Conservation (phyloP, 2,888 invertebrate genomes). For the Esperia sulphurella region DNA sequence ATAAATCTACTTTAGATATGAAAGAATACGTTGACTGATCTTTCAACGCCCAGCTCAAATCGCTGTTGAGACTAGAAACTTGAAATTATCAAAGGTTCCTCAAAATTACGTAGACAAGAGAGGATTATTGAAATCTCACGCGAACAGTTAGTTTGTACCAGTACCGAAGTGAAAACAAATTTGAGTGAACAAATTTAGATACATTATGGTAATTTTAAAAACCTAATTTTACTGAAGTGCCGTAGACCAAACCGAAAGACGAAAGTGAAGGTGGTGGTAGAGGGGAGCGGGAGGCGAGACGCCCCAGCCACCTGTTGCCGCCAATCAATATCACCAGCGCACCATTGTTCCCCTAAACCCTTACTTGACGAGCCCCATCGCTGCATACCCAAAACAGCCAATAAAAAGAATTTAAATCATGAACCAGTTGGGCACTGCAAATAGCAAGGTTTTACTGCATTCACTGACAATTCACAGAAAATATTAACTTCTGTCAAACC, state of each 20-base stretch:
- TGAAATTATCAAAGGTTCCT: too few relatives aligned
- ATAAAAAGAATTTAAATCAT: conserved; percentile 18
- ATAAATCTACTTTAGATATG: too few relatives aligned
- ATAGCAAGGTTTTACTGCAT: background rate
- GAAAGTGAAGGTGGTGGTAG: conserved; percentile 23
- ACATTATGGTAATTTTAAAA: background rate
- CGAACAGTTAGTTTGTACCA: too few relatives aligned
- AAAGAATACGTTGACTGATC: too few relatives aligned
- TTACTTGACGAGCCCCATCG: conserved; percentile 30
- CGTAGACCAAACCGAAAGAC: conserved; percentile 1
- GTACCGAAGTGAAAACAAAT: too few relatives aligned
- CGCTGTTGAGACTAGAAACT: too few relatives aligned
- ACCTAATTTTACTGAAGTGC: background rate
- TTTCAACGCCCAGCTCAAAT: too few relatives aligned
- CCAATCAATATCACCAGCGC: conserved; percentile 71
- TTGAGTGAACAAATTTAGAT: too few relatives aligned
- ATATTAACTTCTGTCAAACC: too few relatives aligned
- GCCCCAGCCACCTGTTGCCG: conserved; percentile 69
- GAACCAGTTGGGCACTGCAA: conserved; percentile 12
- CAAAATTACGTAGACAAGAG: too few relatives aligned
- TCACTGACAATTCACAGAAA: too few relatives aligned
- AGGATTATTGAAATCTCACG: too few relatives aligned
- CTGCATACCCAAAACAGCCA: conserved; percentile 23
- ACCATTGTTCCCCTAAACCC: conserved; percentile 56
- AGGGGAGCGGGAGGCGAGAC: conserved; percentile 51